These are phyloP conservation scores for Prunella himalayana DNA, from an alignment of 2,113 vertebrate genomes.

Conservation along the genomic window DNA sequence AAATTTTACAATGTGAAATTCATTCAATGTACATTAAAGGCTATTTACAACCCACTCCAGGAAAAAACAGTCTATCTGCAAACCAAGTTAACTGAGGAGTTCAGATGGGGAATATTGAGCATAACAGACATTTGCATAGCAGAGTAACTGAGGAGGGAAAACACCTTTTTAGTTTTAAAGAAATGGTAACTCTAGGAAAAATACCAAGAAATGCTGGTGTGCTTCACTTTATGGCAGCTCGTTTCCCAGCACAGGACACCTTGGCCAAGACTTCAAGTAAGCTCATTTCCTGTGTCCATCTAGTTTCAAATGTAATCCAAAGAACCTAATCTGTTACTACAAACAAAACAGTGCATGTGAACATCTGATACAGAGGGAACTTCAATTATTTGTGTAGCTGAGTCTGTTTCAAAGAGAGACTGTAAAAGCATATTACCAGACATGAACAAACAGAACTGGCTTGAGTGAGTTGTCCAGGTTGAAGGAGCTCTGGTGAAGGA, in stretches of 20 bases:
- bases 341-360: neutral
- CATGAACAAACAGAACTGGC: neutral
- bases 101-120: constrained; percentile 61
- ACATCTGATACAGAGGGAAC: neutral
- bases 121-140: constrained; percentile 77
- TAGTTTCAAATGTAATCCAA: neutral
- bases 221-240: neutral
- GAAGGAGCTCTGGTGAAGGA: neutral
- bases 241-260: neutral
- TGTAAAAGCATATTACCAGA: neutral
- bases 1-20: constrained; percentile 90
- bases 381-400: neutral
- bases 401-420: neutral
- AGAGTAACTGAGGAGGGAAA: constrained; percentile 69
- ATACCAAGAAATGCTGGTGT: neutral
- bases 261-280: neutral
- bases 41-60: constrained; percentile 89
- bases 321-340: neutral
- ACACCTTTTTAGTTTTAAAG: constrained; percentile 24
- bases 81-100: constrained; percentile 71
- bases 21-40: constrained; percentile 92
- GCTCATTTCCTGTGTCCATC: neutral
- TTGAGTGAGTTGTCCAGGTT: neutral
- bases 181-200: neutral
- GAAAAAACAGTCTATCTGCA: constrained; percentile 77